Base-by-base conservation (phyloP, 2,888 invertebrate species). In the Julus scandinavius region DNA sequence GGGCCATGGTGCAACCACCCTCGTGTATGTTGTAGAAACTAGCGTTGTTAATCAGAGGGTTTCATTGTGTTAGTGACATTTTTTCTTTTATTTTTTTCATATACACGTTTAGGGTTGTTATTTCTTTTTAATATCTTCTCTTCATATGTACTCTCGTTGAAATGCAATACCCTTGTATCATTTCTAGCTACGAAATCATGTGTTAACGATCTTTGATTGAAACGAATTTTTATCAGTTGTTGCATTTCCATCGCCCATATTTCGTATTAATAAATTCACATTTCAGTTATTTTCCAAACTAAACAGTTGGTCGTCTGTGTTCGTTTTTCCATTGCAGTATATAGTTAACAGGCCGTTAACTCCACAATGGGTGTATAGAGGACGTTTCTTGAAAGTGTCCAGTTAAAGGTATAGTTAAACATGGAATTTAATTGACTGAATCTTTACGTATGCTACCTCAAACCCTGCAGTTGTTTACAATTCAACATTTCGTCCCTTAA, bases 231-330 rank as follows among this genome's bases (percentile, higher is more conserved):
- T 58, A 58, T n/a, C 58, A 58, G 58, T 58, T 58, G 58, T 58
- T 58, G 58, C 58, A 58, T 58, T 58, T 58, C 17, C 58, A 58
- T 58, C n/a, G 58, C 58, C 58, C 58, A 58, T 58, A 58, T 58
- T 58, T 58, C 58, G 58, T 58, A 58, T 58, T 58, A 58, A 58
- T 58, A 58, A 58, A 58, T 58, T 58, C n/a, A 58, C 58, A 58
- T 58, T 58, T 58, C 58, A 58, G 58, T 58, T 58, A 58, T 58
- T 58, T 58, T 58, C 58, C 58, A 58, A 58, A 58, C 58, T 58
- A 58, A 15, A 58, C 17, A 17, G 2, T 2, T 58, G 15, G 15
- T 58, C 58, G 17, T 17, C n/a, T 58, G 17, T n/a, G n/a, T 58
- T 58, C 58, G 58, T 58, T 58, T 17, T n/a, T 45, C 29, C 7